phyloP scores from a whole-genome alignment of 2,113 vertebrate species.

The Caretta caretta region DNA sequence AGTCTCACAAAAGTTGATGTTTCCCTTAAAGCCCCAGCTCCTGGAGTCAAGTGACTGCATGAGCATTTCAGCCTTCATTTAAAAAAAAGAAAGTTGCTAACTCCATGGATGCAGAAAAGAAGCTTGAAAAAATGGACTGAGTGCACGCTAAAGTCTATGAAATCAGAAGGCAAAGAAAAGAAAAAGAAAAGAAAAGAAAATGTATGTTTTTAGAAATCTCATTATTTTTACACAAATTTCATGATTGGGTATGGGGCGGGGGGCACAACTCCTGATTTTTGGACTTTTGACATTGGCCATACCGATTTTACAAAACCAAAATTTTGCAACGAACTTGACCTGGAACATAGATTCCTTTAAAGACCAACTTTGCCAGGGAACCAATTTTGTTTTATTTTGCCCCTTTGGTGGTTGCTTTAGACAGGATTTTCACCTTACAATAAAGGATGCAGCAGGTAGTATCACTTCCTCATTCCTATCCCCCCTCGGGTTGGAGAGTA shows the following conservation, averaged over 20 bases:
- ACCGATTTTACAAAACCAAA: neutral
- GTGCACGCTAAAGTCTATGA: neutral
- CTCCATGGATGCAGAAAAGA: neutral
- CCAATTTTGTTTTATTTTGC: neutral
- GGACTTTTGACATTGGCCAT: neutral
- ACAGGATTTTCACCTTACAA: neutral
- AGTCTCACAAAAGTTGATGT: neutral
- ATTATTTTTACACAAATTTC: neutral
- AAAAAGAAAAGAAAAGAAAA: neutral
- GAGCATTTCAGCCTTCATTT: neutral
- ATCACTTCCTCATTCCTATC: neutral
- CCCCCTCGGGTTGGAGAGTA: conserved; percentile 1
- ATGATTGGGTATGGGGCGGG: neutral
- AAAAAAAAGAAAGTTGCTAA: neutral
- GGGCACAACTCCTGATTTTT: neutral
- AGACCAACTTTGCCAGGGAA: neutral
- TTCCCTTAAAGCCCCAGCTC: neutral
- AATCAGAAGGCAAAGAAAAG: neutral
- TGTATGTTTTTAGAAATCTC: neutral
- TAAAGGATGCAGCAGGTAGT: conserved; percentile 14
- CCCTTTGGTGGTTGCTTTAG: neutral
- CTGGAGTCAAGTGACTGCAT: neutral
- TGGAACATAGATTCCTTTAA: neutral
- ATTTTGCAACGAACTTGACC: neutral
- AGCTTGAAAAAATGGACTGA: neutral